Evolutionary conservation across 2,113 vertebrate genomes (phyloP).

Genomic region (Tringa solitaria): DNA sequence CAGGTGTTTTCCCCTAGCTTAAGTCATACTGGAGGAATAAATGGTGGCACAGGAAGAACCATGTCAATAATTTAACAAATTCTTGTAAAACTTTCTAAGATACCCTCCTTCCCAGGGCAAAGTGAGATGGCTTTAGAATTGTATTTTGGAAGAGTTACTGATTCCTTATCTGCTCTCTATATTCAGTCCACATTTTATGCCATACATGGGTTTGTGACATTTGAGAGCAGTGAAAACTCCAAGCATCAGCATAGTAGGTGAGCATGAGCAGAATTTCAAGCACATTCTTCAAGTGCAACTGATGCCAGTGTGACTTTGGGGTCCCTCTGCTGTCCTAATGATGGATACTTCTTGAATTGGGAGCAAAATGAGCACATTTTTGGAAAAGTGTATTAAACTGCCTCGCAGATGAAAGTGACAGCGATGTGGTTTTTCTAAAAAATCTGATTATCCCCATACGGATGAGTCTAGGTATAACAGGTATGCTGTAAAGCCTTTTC

Average conservation of each 20-base stretch:
- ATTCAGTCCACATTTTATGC: neutral
- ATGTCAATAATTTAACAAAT: neutral
- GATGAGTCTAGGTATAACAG: neutral
- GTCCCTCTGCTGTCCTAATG: constrained; percentile 24
- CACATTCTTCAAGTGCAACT: neutral
- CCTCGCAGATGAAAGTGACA: neutral
- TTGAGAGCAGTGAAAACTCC: neutral
- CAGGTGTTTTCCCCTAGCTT: neutral
- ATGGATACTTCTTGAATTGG: constrained; percentile 1
- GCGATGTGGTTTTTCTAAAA: neutral
- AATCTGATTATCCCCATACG: neutral
- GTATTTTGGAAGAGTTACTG: neutral
- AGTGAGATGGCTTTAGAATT: neutral
- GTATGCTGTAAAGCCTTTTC: neutral
- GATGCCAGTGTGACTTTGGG: neutral
- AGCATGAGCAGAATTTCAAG: neutral
- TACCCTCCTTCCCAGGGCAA: neutral
- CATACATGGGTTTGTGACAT: neutral
- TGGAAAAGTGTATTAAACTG: neutral
- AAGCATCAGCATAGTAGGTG: neutral
- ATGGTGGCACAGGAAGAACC: neutral
- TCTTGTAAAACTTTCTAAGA: neutral
- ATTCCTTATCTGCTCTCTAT: neutral
- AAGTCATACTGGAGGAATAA: neutral
- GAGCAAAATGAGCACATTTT: neutral